Evolutionary conservation across 2,113 vertebrate genomes (phyloP), one percentile per base, ranked within the genome.

Genomic region (Arothron firmamentum): DNA sequence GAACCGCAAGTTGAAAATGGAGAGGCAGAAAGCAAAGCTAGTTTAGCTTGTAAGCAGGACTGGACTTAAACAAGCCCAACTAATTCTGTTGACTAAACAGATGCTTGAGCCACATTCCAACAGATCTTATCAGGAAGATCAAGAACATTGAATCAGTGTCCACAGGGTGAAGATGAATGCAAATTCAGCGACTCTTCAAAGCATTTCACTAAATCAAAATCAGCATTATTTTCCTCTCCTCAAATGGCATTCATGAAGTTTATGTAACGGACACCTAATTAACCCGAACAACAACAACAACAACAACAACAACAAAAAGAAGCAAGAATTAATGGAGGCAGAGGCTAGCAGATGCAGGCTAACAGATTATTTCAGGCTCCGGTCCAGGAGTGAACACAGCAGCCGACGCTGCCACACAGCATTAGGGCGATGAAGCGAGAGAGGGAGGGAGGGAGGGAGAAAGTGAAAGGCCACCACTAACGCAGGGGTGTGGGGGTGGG

Each of bases 381-480:
- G 62, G 51, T 66, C 53, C 75, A 56, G 65, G 60, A 66, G 71
- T 50, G 31, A 85, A 80, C 65, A 62, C 61, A 78, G 58, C 56
- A 51, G 78, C 77, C 61, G 59, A 77, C 66, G 38, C 68, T 86
- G 88, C 42, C 88, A 83, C 67, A 75, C 64, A 54, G 74, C 69
- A 83, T 88, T 78, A 88, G 85, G 62, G 74, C 81, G 84, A 89
- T 82, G 84, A 76, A 75, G 84, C 63, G 51, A 70, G 57, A 84
- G 75, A 12, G 54, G 14, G 41, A 59, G 61, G 21, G 52, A 25
- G 53, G 50, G 53, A 50, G 41, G 52, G 19, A 31, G 28, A 31
- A 31, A 31, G 28, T 65, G 48, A 11, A 12, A n/a, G 17, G 7
- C 49, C 45, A 59, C 21, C 21, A 23, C 2, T 23, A 23, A 23